Conservation (phyloP, 2,888 invertebrate species). For the Sicus ferrugineus region DNA sequence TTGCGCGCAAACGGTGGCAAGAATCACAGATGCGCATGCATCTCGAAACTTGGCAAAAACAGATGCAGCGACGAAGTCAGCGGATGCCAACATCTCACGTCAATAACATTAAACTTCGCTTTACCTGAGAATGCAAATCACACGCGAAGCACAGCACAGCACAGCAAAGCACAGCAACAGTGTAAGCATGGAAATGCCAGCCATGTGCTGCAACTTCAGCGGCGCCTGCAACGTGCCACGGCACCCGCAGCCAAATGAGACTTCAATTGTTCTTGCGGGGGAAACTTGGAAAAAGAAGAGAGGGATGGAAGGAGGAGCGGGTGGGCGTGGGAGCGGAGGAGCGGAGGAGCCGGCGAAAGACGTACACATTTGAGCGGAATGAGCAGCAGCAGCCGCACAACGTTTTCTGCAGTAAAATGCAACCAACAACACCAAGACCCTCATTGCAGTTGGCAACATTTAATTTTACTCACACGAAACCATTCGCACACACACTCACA, state of each 20-base stretch:
- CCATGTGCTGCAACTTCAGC: constrained; percentile 7
- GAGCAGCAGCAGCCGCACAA: not conserved
- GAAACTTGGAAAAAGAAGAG: not conserved
- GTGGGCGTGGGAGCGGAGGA: too few species aligned
- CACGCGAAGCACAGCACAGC: not conserved
- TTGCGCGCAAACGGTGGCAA: not conserved
- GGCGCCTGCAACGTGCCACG: constrained; percentile 2
- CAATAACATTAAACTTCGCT: constrained; percentile 22
- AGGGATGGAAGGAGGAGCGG: not conserved
- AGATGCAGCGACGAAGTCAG: not conserved
- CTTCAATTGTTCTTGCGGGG: constrained; percentile 29
- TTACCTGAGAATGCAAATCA: constrained; percentile 13
- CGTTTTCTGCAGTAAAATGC: constrained; percentile 22
- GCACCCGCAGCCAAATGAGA: constrained; percentile 26
- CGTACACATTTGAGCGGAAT: not conserved
- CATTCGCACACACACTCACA: constrained; percentile 32
- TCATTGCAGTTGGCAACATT: constrained; percentile 7
- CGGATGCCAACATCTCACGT: constrained; percentile 15
- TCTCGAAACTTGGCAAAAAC: not conserved
- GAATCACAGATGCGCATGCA: not conserved
- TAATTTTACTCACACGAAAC: constrained; percentile 13
- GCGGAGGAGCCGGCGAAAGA: too few species aligned
- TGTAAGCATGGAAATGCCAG: not conserved
- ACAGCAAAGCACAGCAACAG: not conserved
- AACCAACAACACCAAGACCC: constrained; percentile 17